A percentile compares a stretch with the other conserved stretches of the same genome.
Conservation (phyloP, 2,888 invertebrate species). For the Drosophila glabriapex region DNA sequence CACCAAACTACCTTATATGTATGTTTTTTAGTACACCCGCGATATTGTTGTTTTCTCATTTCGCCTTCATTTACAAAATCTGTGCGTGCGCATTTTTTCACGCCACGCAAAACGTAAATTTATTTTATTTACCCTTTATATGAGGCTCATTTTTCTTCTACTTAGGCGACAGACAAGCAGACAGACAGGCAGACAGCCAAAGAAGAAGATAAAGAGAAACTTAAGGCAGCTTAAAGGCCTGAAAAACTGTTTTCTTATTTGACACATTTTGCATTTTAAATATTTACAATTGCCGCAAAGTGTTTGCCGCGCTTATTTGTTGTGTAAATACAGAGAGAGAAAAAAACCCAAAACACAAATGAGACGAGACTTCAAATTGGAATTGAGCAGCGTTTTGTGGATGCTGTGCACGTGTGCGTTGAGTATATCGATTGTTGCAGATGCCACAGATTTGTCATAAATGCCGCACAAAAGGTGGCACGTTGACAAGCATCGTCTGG, state of each 20-base stretch:
- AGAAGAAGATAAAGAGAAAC: slow-evolving; percentile 60
- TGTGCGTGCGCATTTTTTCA: slow-evolving; percentile 77
- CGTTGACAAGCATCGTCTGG: slow-evolving; percentile 48
- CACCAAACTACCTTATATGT: neutral
- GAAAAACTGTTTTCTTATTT: slow-evolving; percentile 67
- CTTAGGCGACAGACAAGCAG: slow-evolving; percentile 41
- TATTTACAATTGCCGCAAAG: slow-evolving; percentile 77
- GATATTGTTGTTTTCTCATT: slow-evolving; percentile 28
- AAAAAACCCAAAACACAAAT: slow-evolving; percentile 37
- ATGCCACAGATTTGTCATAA: slow-evolving; percentile 61
- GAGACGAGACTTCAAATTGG: slow-evolving; percentile 42
- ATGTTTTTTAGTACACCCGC: slow-evolving; percentile 11
- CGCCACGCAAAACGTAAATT: slow-evolving; percentile 78
- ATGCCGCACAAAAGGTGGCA: slow-evolving; percentile 50
- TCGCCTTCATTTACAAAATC: slow-evolving; percentile 79
- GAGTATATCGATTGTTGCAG: slow-evolving; percentile 24
- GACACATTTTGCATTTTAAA: slow-evolving; percentile 80
- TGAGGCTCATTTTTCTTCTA: slow-evolving; percentile 75
- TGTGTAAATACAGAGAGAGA: slow-evolving; percentile 57
- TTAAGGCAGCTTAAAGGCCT: slow-evolving; percentile 53
- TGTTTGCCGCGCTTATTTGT: slow-evolving; percentile 67
- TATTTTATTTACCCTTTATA: slow-evolving; percentile 73
- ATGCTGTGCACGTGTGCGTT: slow-evolving; percentile 74
- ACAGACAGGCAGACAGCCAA: neutral
- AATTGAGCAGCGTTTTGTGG: slow-evolving; percentile 46